These are phyloP conservation scores for Turritopsis dohrnii DNA, from an alignment of 30 jellyfish, hydroid and myxozoan species.

Conservation along the genomic window DNA sequence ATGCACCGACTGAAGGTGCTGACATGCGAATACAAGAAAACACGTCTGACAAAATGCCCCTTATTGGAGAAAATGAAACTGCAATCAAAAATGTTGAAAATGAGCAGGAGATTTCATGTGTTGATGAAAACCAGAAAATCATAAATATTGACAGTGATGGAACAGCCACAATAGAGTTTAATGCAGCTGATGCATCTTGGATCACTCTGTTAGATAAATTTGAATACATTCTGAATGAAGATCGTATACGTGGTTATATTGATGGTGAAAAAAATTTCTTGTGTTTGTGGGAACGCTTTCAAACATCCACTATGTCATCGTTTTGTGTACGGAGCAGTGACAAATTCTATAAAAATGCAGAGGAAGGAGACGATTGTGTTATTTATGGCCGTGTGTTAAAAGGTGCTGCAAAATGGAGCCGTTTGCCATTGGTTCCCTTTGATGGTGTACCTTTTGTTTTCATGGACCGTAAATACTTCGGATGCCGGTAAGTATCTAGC, in stretches of 20 bases:
- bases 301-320: constrained; percentile 20
- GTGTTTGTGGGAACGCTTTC: constrained; percentile 27
- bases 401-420: constrained; percentile 21
- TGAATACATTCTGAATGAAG: constrained; percentile 16
- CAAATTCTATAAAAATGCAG: constrained; percentile 13
- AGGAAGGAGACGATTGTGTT: constrained; percentile 6
- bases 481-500: constrained; percentile 10
- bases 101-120: not conserved
- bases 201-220: constrained; percentile 7
- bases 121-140: not conserved
- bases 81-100: not conserved
- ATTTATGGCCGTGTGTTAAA: not conserved
- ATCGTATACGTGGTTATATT: constrained; percentile 16
- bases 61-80: not conserved
- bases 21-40: not conserved
- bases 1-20: not conserved
- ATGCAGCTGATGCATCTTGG: constrained; percentile 30
- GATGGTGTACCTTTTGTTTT: constrained; percentile 29
- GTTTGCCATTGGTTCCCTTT: constrained; percentile 15
- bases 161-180: constrained; percentile 1
- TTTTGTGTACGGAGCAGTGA: constrained; percentile 22
- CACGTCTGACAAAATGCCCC: not conserved
- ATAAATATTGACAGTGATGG: not conserved
- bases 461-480: constrained; percentile 17
- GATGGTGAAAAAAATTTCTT: constrained; percentile 20